Conservation (phyloP, 2,888 invertebrate genomes). For the Perdita meconis region DNA sequence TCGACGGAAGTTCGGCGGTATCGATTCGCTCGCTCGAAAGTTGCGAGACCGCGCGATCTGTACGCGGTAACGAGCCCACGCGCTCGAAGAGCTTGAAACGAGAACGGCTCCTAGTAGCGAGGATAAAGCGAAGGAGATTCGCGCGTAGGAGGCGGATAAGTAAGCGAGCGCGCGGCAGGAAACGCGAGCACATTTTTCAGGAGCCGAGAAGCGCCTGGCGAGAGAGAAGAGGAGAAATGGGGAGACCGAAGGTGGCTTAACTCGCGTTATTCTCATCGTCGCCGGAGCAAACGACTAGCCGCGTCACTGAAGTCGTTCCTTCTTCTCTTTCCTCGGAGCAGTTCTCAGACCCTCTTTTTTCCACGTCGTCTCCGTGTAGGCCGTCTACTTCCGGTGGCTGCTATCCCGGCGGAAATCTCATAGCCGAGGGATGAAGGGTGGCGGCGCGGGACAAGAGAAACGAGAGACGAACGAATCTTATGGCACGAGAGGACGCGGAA, state of each 20-base stretch:
- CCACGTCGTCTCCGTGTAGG: constrained; percentile 2
- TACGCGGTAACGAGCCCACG: background rate
- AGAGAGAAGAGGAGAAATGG: constrained; percentile 3
- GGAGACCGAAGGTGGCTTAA: constrained; percentile 58
- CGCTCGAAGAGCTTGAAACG: too few species aligned
- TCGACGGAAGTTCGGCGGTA: background rate
- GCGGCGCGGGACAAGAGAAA: constrained; percentile 26
- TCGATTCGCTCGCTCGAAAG: background rate
- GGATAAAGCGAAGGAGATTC: constrained; percentile 10
- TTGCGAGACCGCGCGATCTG: background rate
- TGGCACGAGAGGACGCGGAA: background rate
- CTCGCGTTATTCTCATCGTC: constrained; percentile 58
- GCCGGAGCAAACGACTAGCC: constrained; percentile 61
- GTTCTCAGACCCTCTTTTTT: constrained; percentile 10
- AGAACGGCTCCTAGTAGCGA: background rate
- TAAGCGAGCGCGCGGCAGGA: background rate
- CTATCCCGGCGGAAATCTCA: constrained; percentile 60
- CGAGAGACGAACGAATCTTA: constrained; percentile 20
- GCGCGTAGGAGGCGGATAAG: background rate
- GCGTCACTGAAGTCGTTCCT: constrained; percentile 54
- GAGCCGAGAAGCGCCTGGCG: background rate
- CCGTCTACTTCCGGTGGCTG: constrained; percentile 35
- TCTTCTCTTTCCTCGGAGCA: constrained; percentile 17
- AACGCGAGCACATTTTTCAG: constrained; percentile 32
- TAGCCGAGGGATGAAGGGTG: constrained; percentile 14